phyloP scores from a whole-genome alignment of 2,888 invertebrate species.

The Cheiracanthium punctorium region DNA sequence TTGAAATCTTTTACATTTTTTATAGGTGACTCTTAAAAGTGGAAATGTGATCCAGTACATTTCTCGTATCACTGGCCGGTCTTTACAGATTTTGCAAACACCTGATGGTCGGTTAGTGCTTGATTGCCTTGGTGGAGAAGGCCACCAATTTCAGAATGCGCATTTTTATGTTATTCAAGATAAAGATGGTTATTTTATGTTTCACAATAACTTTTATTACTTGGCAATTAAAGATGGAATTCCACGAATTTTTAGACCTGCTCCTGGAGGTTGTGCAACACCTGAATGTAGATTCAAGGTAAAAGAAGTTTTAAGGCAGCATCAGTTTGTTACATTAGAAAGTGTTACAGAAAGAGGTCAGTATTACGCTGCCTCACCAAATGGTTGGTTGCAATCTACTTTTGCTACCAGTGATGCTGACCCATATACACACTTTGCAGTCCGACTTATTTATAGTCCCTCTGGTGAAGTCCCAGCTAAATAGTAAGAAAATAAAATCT shows the following conservation, averaged over 20 bases:
- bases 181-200: slow-evolving; percentile 42
- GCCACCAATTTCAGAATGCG: slow-evolving; percentile 72
- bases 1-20: too few species aligned
- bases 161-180: slow-evolving; percentile 64
- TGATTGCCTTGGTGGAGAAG: slow-evolving; percentile 66
- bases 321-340: slow-evolving; percentile 63
- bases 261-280: slow-evolving; percentile 48
- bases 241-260: slow-evolving; percentile 62
- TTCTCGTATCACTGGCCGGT: slow-evolving; percentile 60
- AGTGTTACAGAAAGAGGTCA: slow-evolving; percentile 58
- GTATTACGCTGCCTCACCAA: slow-evolving; percentile 60
- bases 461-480: slow-evolving; percentile 17
- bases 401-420: slow-evolving; percentile 66
- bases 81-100: slow-evolving; percentile 65
- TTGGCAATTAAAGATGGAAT: slow-evolving; percentile 64
- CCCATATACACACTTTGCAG: slow-evolving; percentile 66
- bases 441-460: slow-evolving; percentile 54
- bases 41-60: slow-evolving; percentile 64
- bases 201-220: slow-evolving; percentile 68
- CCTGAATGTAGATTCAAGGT: slow-evolving; percentile 61
- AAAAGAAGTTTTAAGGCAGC: slow-evolving; percentile 57
- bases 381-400: slow-evolving; percentile 64
- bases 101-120: slow-evolving; percentile 60
- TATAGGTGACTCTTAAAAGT: slow-evolving; percentile 54
- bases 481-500: background rate